Percentiles rank a stretch among this genome's conserved stretches.
These are phyloP conservation scores for Alouatta palliata DNA, from an alignment of 2,113 vertebrate genomes.

Conservation along the genomic window DNA sequence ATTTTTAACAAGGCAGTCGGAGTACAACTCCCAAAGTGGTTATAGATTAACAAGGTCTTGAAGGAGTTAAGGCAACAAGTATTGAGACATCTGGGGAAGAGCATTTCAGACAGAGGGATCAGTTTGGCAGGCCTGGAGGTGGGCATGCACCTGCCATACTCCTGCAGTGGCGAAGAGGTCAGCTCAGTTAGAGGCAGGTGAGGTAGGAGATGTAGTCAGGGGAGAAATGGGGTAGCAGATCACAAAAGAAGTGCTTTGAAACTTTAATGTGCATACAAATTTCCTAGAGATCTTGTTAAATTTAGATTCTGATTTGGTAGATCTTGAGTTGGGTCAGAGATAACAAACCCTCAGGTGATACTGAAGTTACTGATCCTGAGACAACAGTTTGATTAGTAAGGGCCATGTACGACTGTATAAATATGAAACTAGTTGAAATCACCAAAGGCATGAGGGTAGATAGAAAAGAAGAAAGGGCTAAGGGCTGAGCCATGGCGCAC, in stretches of 20 bases:
- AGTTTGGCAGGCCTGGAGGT: not conserved
- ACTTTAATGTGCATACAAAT: not conserved
- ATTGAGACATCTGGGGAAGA: not conserved
- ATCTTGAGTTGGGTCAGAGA: not conserved
- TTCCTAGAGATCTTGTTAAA: not conserved
- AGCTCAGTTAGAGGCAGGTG: not conserved
- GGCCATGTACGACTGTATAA: not conserved
- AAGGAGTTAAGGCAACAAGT: not conserved
- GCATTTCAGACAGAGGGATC: not conserved
- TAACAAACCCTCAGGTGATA: not conserved
- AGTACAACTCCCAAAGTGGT: not conserved
- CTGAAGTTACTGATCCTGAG: not conserved
- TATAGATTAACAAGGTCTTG: not conserved
- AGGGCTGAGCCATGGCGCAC: not conserved
- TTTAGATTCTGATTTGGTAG: not conserved
- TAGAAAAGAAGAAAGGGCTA: not conserved
- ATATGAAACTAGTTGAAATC: not conserved
- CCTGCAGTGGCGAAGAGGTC: not conserved
- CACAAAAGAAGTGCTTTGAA: not conserved
- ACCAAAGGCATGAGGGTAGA: not conserved
- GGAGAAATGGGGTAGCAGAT: not conserved
- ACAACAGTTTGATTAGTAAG: not conserved
- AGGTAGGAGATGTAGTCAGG: not conserved
- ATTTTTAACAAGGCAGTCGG: not conserved
- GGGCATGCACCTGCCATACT: not conserved